Conservation (phyloP, 1,140 invertebrate species). For the Ceratoteleas bidentatus region DNA sequence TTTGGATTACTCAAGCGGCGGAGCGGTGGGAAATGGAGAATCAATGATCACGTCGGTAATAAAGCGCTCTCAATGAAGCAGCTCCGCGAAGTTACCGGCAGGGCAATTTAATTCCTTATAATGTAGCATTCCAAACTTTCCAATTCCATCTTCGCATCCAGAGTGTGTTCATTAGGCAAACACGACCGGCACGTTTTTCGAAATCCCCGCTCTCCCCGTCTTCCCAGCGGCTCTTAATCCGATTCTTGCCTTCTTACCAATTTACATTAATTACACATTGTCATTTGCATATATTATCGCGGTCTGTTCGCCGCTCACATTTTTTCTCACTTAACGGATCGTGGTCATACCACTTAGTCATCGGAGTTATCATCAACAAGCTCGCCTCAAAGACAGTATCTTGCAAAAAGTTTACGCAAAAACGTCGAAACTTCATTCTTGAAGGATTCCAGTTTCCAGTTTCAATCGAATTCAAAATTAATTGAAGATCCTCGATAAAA, state of each 20-base stretch:
- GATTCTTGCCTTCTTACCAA: slow-evolving; percentile 3
- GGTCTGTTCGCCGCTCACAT: not conserved
- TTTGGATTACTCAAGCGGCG: slow-evolving; percentile 23
- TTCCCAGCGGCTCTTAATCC: slow-evolving; percentile 5
- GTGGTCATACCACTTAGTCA: not conserved
- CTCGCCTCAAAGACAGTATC: too few species aligned
- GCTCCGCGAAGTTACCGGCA: slow-evolving; percentile 72
- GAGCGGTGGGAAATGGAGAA: slow-evolving; percentile 55
- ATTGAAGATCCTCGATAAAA: slow-evolving; percentile 16
- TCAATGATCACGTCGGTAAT: slow-evolving; percentile 77
- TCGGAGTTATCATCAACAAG: too few species aligned
- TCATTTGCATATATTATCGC: slow-evolving; percentile 41
- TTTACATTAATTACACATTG: slow-evolving; percentile 43
- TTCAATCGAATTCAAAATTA: slow-evolving; percentile 4
- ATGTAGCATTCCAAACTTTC: slow-evolving; percentile 29
- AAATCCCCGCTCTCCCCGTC: not conserved
- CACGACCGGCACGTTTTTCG: not conserved
- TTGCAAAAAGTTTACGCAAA: too few species aligned
- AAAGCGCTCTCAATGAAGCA: slow-evolving; percentile 65
- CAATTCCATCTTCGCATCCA: slow-evolving; percentile 23
- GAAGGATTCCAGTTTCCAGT: not conserved
- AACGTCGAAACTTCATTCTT: too few species aligned
- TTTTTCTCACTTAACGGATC: not conserved
- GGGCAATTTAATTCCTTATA: slow-evolving; percentile 57
- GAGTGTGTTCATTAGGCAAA: slow-evolving; percentile 15